Conservation (phyloP, 2,113 vertebrate genomes). For the Pholis gunnellus region DNA sequence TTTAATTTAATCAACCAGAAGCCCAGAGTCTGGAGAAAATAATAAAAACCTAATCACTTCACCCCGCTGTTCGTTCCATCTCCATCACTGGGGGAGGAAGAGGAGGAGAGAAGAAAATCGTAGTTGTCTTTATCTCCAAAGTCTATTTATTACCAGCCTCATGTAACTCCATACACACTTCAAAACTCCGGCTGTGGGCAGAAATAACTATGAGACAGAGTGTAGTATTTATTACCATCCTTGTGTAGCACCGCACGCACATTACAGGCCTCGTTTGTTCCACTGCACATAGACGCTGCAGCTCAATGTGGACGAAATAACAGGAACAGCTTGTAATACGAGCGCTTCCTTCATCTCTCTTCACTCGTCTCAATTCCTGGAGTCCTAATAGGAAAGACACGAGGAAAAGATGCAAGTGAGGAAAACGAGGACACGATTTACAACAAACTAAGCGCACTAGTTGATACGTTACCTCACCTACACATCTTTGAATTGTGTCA, state of each 20-base stretch:
- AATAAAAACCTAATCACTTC: constrained; percentile 74
- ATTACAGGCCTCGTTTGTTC: constrained; percentile 32
- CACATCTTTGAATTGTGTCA: no score
- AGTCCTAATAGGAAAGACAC: not conserved
- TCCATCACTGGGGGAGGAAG: constrained; percentile 53
- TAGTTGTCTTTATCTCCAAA: constrained; percentile 58
- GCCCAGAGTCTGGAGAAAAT: constrained; percentile 69
- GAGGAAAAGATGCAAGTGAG: not conserved
- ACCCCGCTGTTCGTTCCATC: constrained; percentile 48
- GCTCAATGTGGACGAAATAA: constrained; percentile 3
- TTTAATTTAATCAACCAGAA: constrained; percentile 73
- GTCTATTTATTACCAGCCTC: constrained; percentile 65
- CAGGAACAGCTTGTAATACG: not conserved
- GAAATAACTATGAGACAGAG: constrained; percentile 51
- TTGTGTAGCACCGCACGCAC: constrained; percentile 33
- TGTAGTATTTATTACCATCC: constrained; percentile 52
- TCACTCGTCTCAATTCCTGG: not conserved
- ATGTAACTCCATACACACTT: constrained; percentile 61
- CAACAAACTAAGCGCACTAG: not conserved
- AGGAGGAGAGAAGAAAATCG: constrained; percentile 42
- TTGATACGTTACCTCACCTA: no score
- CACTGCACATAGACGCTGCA: not conserved
- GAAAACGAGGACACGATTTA: not conserved
- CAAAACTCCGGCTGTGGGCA: constrained; percentile 52
- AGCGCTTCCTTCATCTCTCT: not conserved